Percentiles rank a stretch among this genome's conserved stretches.
Conservation (phyloP, 2,888 invertebrate genomes). For the Microplitis deprimator region DNA sequence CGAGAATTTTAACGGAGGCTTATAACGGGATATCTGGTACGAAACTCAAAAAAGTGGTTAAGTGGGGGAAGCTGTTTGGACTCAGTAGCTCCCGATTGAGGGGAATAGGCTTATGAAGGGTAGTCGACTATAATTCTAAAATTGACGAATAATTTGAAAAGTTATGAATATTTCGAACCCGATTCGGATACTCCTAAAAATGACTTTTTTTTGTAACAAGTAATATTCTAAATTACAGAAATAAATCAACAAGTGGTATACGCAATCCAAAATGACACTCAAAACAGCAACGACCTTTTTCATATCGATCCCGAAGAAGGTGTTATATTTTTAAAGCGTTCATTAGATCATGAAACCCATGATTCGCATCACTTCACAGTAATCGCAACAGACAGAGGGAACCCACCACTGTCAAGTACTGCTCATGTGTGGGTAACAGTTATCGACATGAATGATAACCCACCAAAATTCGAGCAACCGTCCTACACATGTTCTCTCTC, state of each 20-base stretch:
- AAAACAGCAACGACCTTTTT: conserved; percentile 80
- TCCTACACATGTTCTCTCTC: conserved; percentile 86
- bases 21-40: too few species aligned
- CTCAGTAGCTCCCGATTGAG: too few species aligned
- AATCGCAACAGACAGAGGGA: conserved; percentile 86
- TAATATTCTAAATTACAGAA: conserved; percentile 66
- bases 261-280: conserved; percentile 78
- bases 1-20: too few species aligned
- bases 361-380: conserved; percentile 84
- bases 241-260: conserved; percentile 80
- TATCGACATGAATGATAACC: conserved; percentile 91
- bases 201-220: background rate
- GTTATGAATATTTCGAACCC: too few species aligned
- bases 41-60: too few species aligned
- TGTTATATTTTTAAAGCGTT: conserved; percentile 82
- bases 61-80: too few species aligned
- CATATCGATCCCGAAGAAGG: conserved; percentile 85
- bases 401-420: conserved; percentile 85
- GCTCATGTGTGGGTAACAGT: conserved; percentile 90
- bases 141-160: too few species aligned
- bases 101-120: too few species aligned
- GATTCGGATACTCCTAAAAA: too few species aligned
- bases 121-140: too few species aligned
- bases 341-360: conserved; percentile 85
- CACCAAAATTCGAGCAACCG: conserved; percentile 87